Conservation (phyloP, 2,888 invertebrate genomes). For the Tolmerus cingulatus region DNA sequence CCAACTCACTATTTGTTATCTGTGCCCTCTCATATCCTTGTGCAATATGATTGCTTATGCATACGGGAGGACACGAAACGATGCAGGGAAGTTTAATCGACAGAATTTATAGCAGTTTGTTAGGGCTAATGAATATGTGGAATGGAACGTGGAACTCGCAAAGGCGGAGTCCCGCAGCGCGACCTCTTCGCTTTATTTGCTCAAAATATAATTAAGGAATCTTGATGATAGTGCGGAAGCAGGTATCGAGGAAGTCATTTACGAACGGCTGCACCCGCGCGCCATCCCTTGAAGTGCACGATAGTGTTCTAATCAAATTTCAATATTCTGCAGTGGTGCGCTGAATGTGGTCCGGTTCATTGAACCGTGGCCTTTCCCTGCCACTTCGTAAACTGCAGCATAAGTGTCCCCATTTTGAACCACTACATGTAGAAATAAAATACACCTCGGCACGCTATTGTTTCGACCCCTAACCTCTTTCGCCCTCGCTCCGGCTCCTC, state of each 20-base stretch:
- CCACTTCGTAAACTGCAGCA: not conserved
- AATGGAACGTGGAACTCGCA: too few species aligned
- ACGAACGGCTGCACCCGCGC: not conserved
- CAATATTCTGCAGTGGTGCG: not conserved
- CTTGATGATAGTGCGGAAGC: not conserved
- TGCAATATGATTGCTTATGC: too few species aligned
- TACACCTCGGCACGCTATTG: not conserved
- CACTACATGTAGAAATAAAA: not conserved
- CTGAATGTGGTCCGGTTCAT: not conserved
- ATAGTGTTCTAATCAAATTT: not conserved
- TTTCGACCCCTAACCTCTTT: not conserved
- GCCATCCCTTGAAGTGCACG: not conserved
- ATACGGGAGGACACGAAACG: too few species aligned
- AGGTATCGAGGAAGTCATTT: not conserved
- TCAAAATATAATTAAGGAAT: not conserved
- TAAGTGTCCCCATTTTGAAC: conserved; percentile 4
- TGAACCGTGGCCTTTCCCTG: not conserved
- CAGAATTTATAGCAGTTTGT: too few species aligned
- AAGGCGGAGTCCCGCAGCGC: too few species aligned
- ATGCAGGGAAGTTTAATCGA: too few species aligned
- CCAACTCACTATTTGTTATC: too few species aligned
- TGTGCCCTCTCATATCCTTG: too few species aligned
- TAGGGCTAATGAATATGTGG: too few species aligned
- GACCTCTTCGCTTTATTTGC: not conserved
- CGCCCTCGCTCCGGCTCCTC: not conserved